phyloP scores from a whole-genome alignment of 2,888 invertebrate species.

The Scotopteryx bipunctaria region DNA sequence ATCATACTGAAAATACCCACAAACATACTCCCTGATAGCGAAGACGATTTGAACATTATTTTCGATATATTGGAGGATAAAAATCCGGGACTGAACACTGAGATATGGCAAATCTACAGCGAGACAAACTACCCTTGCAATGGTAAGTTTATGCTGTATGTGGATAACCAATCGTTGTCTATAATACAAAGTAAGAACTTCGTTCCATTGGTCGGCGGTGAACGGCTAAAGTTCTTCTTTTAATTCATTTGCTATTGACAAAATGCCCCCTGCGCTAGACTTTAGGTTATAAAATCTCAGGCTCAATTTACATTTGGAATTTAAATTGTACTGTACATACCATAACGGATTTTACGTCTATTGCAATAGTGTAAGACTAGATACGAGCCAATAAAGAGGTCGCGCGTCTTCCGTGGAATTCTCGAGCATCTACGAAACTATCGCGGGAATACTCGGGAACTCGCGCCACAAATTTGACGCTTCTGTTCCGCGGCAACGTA shows the following conservation, averaged over 20 bases:
- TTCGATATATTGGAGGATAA: slow-evolving; percentile 70
- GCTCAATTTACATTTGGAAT: no score
- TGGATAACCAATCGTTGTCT: slow-evolving; percentile 62
- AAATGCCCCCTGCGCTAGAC: no score
- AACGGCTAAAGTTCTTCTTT: slow-evolving; percentile 61
- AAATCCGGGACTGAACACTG: slow-evolving; percentile 69
- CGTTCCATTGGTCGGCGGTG: slow-evolving; percentile 60
- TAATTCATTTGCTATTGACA: slow-evolving; percentile 36
- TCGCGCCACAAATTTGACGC: no score
- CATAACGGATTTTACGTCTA: no score
- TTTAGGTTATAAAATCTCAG: no score
- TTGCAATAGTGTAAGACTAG: no score
- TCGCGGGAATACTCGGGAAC: no score
- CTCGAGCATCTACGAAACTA: no score
- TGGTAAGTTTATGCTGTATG: slow-evolving; percentile 58
- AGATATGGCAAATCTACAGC: slow-evolving; percentile 61
- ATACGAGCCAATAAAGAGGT: no score
- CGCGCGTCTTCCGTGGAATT: no score
- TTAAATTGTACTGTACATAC: no score
- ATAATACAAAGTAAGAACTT: slow-evolving; percentile 61
- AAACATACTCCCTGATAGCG: slow-evolving; percentile 61
- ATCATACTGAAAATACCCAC: slow-evolving; percentile 61
- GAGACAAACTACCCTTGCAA: slow-evolving; percentile 53
- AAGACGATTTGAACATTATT: slow-evolving; percentile 65
- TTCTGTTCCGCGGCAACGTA: no score